phyloP scores from a whole-genome alignment of 2,888 invertebrate genomes.

The Nasonia oneida region DNA sequence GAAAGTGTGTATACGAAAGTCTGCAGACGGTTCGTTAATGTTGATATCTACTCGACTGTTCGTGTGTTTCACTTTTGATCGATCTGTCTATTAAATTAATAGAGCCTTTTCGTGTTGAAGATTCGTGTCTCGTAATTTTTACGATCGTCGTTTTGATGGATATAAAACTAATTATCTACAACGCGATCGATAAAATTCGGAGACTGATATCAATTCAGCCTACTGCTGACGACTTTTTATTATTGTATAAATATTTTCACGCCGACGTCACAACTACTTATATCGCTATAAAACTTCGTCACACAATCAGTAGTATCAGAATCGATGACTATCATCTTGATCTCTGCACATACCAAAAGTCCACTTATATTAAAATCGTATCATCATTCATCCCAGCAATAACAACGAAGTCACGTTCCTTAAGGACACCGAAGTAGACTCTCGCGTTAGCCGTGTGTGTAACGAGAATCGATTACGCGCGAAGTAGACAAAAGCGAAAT shows the following conservation, averaged over 20 bases:
- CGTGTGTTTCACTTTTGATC: too few relatives aligned
- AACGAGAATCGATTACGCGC: constrained; percentile 3
- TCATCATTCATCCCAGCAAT: too few relatives aligned
- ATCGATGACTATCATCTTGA: not conserved
- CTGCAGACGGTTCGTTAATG: not conserved
- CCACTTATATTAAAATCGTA: too few relatives aligned
- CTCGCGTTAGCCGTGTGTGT: not conserved
- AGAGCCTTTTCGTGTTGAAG: not conserved
- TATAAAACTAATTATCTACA: not conserved
- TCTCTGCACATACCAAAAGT: not conserved
- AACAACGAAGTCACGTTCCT: not conserved
- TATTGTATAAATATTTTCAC: not conserved
- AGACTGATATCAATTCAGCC: too few relatives aligned
- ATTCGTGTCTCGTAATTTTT: not conserved
- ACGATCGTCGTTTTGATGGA: not conserved
- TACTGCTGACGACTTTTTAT: not conserved
- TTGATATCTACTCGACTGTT: not conserved
- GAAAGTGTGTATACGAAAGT: not conserved
- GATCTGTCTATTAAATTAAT: not conserved
- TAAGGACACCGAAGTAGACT: not conserved
- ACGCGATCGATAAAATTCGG: too few relatives aligned
- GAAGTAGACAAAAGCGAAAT: not conserved
- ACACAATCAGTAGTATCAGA: too few relatives aligned
- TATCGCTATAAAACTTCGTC: too few relatives aligned
- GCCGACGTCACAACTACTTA: not conserved